phyloP scores from a whole-genome alignment of 2,888 invertebrate species.

The Platypus cylindrus region DNA sequence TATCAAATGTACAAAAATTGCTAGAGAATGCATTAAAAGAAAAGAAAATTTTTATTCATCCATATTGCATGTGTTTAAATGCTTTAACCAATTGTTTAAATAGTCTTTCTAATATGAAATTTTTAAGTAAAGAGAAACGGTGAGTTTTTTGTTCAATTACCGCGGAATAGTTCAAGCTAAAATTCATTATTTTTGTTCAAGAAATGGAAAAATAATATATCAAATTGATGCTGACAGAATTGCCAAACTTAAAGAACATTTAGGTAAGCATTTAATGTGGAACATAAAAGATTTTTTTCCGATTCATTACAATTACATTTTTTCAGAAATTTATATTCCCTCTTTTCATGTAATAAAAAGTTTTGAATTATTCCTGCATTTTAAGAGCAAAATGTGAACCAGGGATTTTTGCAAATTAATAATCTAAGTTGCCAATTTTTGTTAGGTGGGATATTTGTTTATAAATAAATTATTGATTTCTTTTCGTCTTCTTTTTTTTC shows the following conservation, averaged over 20 bases:
- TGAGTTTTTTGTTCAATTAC: constrained; percentile 15
- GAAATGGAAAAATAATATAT: constrained; percentile 17
- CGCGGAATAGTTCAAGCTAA: constrained; percentile 1
- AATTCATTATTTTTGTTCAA: constrained; percentile 13
- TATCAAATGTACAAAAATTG: constrained; percentile 45
- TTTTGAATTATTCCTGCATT: constrained; percentile 16
- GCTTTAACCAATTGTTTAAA: constrained; percentile 43
- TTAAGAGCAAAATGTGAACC: constrained; percentile 13
- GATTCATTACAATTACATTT: not conserved
- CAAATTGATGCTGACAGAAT: constrained; percentile 19
- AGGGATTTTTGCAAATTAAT: too few relatives aligned
- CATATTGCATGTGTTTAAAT: constrained; percentile 64
- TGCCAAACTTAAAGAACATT: constrained; percentile 18
- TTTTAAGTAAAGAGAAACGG: constrained; percentile 30
- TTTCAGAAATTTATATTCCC: constrained; percentile 13
- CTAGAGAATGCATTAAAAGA: constrained; percentile 41
- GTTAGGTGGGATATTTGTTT: too few relatives aligned
- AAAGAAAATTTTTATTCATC: constrained; percentile 41
- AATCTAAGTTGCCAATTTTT: too few relatives aligned
- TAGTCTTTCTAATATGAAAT: constrained; percentile 38
- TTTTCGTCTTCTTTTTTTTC: too few relatives aligned
- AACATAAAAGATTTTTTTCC: not conserved
- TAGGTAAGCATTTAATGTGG: constrained; percentile 21
- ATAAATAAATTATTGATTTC: too few relatives aligned
- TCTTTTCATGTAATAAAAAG: constrained; percentile 17